Conservation (phyloP, 1,140 invertebrate genomes). For the Ptiloglossa arizonensis region DNA sequence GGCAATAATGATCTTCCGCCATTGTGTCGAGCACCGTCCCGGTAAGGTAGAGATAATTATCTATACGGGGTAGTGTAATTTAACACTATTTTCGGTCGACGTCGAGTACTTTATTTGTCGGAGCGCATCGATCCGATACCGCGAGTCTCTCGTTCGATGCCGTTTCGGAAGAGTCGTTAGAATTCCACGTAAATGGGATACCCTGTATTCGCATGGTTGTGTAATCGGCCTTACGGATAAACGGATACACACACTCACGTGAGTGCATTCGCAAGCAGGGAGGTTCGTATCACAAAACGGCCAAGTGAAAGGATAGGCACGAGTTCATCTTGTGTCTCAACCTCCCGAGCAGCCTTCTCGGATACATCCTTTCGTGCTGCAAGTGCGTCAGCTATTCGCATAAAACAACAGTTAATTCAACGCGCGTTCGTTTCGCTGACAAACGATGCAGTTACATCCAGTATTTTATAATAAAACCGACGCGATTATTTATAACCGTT, state of each 20-base stretch:
- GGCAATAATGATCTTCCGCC: too few species aligned
- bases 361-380: constrained; percentile 48
- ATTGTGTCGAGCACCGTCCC: too few species aligned
- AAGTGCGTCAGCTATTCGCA: constrained; percentile 43
- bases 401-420: constrained; percentile 8
- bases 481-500: not conserved
- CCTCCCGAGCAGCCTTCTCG: constrained; percentile 44
- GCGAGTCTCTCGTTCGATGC: too few species aligned
- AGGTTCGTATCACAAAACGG: constrained; percentile 62
- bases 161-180: not conserved
- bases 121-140: not conserved
- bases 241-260: constrained; percentile 22
- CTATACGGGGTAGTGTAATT: too few species aligned
- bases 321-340: constrained; percentile 61
- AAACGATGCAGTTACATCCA: not conserved
- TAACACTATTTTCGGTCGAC: too few species aligned
- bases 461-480: not conserved
- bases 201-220: constrained; percentile 36
- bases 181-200: constrained; percentile 41
- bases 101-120: not conserved
- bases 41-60: too few species aligned
- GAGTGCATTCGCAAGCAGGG: constrained; percentile 17
- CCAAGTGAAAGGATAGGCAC: constrained; percentile 68
- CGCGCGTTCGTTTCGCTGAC: not conserved
- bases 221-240: constrained; percentile 51